Evolutionary conservation across 2,113 vertebrate species (phyloP).

Genomic region (Solea senegalensis): DNA sequence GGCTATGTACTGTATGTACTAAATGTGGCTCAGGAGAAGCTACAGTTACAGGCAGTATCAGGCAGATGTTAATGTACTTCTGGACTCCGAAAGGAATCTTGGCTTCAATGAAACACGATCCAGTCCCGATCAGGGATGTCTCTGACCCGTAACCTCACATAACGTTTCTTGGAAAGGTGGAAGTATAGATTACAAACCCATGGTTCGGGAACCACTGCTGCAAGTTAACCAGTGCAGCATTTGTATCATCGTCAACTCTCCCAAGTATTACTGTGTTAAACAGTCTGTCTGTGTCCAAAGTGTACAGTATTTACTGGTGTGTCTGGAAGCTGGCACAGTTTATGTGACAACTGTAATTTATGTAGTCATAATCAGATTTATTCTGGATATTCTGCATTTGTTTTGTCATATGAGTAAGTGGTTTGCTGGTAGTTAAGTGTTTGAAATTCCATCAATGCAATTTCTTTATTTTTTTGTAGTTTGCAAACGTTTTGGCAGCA

Average conservation of each 20-base stretch:
- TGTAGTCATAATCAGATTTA: background rate
- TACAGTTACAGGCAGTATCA: no score
- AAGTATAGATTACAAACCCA: background rate
- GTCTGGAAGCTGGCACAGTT: conserved; percentile 1
- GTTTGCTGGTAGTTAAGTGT: background rate
- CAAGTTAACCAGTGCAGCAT: conserved; percentile 6
- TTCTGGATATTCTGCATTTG: background rate
- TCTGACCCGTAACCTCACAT: background rate
- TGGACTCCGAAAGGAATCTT: no score
- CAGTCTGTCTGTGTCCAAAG: background rate
- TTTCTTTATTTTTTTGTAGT: conserved; percentile 4
- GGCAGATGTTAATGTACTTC: no score
- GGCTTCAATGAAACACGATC: no score
- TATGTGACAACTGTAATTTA: background rate
- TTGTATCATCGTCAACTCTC: conserved; percentile 9
- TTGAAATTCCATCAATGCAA: background rate
- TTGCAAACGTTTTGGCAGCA: background rate
- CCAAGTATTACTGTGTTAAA: background rate
- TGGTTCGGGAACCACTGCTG: conserved; percentile 34
- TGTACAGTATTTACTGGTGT: conserved; percentile 11
- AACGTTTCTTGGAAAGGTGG: background rate
- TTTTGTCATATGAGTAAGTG: background rate
- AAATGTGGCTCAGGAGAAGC: no score
- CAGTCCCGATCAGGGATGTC: no score
- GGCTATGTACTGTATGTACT: no score